phyloP scores from a whole-genome alignment of 2,113 vertebrate genomes.

The Campylomormyrus tamandua region DNA sequence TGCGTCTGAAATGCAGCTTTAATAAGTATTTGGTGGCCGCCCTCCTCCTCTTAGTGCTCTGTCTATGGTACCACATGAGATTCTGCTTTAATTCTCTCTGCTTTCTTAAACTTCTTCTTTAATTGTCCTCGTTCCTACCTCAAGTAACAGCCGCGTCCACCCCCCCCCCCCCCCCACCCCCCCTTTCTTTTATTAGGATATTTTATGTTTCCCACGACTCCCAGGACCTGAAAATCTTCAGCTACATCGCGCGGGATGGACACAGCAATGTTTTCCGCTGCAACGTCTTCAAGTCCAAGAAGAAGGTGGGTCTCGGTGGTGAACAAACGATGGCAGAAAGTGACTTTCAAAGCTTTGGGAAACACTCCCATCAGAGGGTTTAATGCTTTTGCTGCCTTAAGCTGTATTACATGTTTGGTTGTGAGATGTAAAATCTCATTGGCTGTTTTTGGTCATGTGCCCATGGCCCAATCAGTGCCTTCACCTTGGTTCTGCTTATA shows the following conservation, averaged over 20 bases:
- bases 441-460: background rate
- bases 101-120: background rate
- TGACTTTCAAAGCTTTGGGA: background rate
- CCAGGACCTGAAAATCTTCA: slow-evolving; percentile 96
- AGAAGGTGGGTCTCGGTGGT: slow-evolving; percentile 68
- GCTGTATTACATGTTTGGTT: background rate
- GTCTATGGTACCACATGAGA: too few relatives aligned
- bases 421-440: background rate
- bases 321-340: background rate
- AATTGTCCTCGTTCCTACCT: background rate
- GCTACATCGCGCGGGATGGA: slow-evolving; percentile 91
- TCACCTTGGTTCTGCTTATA: background rate
- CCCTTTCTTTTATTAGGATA: slow-evolving; percentile 65
- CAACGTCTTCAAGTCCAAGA: slow-evolving; percentile 96
- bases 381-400: background rate
- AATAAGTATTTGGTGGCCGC: background rate
- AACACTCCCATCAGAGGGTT: background rate
- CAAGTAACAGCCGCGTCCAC: background rate
- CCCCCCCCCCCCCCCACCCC: background rate
- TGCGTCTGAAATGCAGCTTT: background rate
- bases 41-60: background rate
- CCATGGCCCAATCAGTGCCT: background rate
- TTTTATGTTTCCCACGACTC: slow-evolving; percentile 97
- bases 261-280: slow-evolving; percentile 87
- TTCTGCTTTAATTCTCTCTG: background rate